phyloP scores from a whole-genome alignment of 2,113 vertebrate genomes.

The Ploceus nigricollis region DNA sequence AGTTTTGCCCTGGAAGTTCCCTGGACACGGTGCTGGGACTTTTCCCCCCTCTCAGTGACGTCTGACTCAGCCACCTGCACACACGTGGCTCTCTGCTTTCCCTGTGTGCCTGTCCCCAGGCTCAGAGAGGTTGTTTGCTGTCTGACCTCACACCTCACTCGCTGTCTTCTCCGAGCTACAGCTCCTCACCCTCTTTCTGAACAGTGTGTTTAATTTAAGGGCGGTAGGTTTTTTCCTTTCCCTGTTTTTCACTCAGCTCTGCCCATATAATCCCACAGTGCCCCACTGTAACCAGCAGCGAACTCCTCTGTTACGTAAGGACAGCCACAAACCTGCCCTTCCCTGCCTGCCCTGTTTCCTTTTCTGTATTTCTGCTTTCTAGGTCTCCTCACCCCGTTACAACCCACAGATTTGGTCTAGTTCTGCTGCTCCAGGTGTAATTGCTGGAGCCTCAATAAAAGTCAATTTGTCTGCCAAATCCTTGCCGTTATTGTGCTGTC shows the following conservation, averaged over 20 bases:
- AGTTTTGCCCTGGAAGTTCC: background rate
- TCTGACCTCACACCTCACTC: background rate
- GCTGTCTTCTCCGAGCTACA: background rate
- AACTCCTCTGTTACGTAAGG: rapidly evolving
- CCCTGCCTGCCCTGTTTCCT: background rate
- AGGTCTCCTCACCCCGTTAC: background rate
- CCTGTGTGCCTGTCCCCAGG: background rate
- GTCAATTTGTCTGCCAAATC: background rate
- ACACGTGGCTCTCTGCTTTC: background rate
- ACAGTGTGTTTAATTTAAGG: background rate
- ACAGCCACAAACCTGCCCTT: background rate
- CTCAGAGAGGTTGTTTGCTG: background rate
- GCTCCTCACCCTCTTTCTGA: background rate
- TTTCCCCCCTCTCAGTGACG: background rate
- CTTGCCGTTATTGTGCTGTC: background rate
- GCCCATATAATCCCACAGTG: background rate
- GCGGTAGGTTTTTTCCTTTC: background rate
- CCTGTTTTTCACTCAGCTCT: background rate
- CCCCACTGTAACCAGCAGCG: background rate
- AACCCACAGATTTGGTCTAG: background rate
- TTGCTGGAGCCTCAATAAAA: background rate
- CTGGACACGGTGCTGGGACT: rapidly evolving
- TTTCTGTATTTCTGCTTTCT: slow-evolving; percentile 30
- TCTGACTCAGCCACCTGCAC: background rate
- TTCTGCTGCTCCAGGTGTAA: background rate